These are phyloP conservation scores for Drosophila prostipennis DNA, from an alignment of 2,888 invertebrate species.

Conservation along the genomic window DNA sequence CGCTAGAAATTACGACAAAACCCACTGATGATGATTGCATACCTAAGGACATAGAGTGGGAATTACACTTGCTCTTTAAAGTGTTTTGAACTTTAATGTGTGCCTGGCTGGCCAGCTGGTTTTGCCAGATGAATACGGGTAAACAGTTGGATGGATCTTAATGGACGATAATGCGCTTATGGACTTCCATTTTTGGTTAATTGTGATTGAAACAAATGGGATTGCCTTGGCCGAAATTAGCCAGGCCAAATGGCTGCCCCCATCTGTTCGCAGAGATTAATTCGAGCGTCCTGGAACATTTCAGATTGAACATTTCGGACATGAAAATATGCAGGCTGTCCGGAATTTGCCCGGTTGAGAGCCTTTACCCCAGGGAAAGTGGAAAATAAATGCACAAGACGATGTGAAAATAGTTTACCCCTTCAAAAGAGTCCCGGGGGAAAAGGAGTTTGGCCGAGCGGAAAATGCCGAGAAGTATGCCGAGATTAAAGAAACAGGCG, in stretches of 20 bases:
- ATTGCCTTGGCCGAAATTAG: constrained; percentile 1
- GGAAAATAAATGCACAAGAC: constrained; percentile 10
- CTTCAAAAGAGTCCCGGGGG: constrained; percentile 1
- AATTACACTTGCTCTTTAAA: constrained; percentile 14
- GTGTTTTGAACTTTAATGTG: not conserved
- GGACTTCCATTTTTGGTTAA: constrained; percentile 25
- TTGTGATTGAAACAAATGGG: constrained; percentile 39
- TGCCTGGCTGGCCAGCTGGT: not conserved
- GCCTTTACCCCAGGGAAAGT: not conserved
- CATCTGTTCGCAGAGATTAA: constrained; percentile 21
- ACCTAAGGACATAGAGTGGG: not conserved
- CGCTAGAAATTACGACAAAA: constrained; percentile 11
- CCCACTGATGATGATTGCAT: constrained; percentile 24
- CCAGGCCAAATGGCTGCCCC: constrained; percentile 19
- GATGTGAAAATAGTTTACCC: constrained; percentile 29
- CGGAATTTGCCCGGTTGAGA: constrained; percentile 17
- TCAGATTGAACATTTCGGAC: constrained; percentile 27
- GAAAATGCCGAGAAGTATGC: constrained; percentile 16
- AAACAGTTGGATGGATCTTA: constrained; percentile 4
- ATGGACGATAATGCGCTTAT: constrained; percentile 31
- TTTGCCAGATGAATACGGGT: not conserved
- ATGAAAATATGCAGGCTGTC: constrained; percentile 22
- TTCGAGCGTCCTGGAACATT: constrained; percentile 13
- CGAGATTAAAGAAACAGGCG: constrained; percentile 12
- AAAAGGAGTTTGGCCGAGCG: constrained; percentile 4